Conservation (phyloP, 1,140 invertebrate genomes). For the Lepidurus couesii region DNA sequence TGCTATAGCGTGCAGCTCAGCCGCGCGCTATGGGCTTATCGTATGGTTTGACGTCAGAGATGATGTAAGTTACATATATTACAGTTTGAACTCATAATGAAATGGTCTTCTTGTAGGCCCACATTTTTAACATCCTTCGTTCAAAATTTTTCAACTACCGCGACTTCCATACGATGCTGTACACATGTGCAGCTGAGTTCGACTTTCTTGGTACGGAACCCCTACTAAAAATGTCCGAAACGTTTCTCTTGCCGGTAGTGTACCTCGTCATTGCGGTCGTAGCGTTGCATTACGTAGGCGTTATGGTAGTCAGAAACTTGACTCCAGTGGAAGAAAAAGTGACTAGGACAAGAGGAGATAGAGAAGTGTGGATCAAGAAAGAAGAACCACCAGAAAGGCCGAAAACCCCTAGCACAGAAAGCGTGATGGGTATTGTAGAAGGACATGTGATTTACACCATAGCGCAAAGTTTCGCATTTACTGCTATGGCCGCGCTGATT, state of each 20-base stretch:
- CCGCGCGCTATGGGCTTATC: constrained; percentile 41
- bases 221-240: constrained; percentile 48
- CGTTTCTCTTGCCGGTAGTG: constrained; percentile 54
- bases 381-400: constrained; percentile 29
- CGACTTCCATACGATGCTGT: constrained; percentile 75
- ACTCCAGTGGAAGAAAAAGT: constrained; percentile 33
- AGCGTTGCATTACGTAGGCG: constrained; percentile 20
- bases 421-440: constrained; percentile 41
- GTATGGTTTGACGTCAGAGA: constrained; percentile 50
- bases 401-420: not conserved
- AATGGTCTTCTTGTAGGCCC: constrained; percentile 49
- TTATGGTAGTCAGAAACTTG: not conserved
- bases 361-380: constrained; percentile 25
- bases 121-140: constrained; percentile 68
- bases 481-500: constrained; percentile 66
- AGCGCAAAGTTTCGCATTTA: constrained; percentile 60
- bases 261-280: constrained; percentile 46
- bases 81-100: constrained; percentile 21
- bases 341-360: constrained; percentile 34
- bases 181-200: constrained; percentile 77
- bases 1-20: constrained; percentile 48
- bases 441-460: constrained; percentile 64
- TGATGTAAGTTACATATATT: constrained; percentile 50
- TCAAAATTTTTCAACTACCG: constrained; percentile 68
- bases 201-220: constrained; percentile 63